Base-by-base conservation (phyloP, 2,113 vertebrate species). In the Silurus asotus region DNA sequence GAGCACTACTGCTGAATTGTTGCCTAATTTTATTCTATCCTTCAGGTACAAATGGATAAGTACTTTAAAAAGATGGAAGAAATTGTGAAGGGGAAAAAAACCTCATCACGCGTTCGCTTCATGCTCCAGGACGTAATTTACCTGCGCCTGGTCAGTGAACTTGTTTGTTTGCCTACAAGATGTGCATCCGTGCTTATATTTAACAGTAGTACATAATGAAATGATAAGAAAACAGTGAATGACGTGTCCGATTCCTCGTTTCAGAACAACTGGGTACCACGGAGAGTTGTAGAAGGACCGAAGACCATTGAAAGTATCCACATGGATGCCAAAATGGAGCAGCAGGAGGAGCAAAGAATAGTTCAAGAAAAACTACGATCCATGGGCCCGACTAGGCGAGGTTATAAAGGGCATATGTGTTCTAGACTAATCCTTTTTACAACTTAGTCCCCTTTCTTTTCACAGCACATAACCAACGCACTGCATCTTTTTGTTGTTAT, bases 51-150 rank as follows among this genome's bases (percentile, higher is more conserved):
- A 19, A 99, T 99, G 97, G 98, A 99, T 93, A 97, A 99, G 92
- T 99, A 99, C 90, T 99, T 99, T 90, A 96, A 97, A 93, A 97
- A 99, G 91, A 99, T 99, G 97, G 98, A 98, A 89, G 99, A 99
- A 94, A 99, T 99, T 6, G 97, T 99, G 77, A 99, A 99, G 90
- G 98, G 99, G 94, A 96, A 97, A 83, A 99, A 99, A 95, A 98
- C 97, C 0, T 98, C 98, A 0, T 99, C 98, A 6, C 95, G 98
- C 83, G 99, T 99, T 91, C 97, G 98, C 28, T 99, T 99, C 90
- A 99, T 99, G 98, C 94, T 99, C 65, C 98, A 99, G 92, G 98
- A 99, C 58, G 93, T 99, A 3, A 97, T 99, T 90, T 97, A 99
- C 92, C 94, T 97, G 37, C 95, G 98, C 93, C 94, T 97, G 97